phyloP scores from a whole-genome alignment of 2,113 vertebrate genomes.

The Leptosomus discolor region DNA sequence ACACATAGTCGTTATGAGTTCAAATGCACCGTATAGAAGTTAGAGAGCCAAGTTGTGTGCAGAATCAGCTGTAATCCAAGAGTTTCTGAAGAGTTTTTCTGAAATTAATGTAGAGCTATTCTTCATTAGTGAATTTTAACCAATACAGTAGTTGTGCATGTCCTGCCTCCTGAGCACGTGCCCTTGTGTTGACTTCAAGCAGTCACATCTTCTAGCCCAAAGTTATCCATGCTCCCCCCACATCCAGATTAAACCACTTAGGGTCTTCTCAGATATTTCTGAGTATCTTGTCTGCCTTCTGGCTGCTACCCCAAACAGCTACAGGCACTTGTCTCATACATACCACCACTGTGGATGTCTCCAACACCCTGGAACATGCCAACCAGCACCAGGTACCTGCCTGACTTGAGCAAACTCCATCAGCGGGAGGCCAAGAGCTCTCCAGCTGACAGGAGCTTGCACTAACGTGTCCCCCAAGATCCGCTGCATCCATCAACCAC shows the following conservation, averaged over 20 bases:
- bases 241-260: background rate
- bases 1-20: rapidly evolving
- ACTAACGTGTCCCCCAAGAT: background rate
- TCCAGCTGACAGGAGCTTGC: background rate
- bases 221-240: rapidly evolving
- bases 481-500: background rate
- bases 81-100: no score
- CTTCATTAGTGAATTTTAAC: background rate
- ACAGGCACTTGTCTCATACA: rapidly evolving
- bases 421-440: background rate
- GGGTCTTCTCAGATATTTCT: background rate
- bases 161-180: background rate
- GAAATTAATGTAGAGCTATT: background rate
- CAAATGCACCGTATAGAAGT: rapidly evolving
- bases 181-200: background rate
- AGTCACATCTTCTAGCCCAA: no score
- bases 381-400: background rate
- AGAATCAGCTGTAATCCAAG: no score
- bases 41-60: background rate
- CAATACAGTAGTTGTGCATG: rapidly evolving
- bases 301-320: background rate
- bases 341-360: rapidly evolving
- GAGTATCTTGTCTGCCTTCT: background rate
- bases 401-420: no score
- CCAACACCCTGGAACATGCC: background rate